A percentile compares a stretch with the other conserved stretches of the same genome.
Conservation (phyloP, 2,797 vertebrate genomes). For the Danio tinwini region DNA sequence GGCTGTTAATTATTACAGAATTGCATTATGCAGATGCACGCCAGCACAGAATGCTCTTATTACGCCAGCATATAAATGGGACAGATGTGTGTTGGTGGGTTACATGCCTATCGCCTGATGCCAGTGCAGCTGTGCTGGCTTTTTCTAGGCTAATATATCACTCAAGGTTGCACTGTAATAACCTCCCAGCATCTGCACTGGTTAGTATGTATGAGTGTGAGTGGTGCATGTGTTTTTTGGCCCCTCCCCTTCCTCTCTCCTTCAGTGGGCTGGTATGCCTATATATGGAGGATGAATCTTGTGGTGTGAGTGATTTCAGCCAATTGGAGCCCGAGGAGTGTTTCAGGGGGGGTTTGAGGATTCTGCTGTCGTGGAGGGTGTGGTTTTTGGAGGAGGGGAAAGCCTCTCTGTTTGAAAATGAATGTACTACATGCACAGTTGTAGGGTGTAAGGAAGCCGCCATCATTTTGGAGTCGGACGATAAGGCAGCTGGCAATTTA, state of each 20-base stretch:
- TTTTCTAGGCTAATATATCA: constrained; percentile 29
- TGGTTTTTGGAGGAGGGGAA: constrained; percentile 55
- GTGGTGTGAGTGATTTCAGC: constrained; percentile 80
- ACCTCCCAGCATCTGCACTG: constrained; percentile 65
- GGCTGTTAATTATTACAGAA: neutral
- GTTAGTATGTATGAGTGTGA: constrained; percentile 41
- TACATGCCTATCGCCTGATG: constrained; percentile 31
- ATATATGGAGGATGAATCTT: constrained; percentile 69
- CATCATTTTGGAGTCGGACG: constrained; percentile 34
- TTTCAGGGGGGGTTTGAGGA: constrained; percentile 40
- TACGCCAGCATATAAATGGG: constrained; percentile 41
- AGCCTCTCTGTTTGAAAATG: constrained; percentile 75
- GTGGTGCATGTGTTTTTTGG: neutral
- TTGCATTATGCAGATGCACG: neutral
- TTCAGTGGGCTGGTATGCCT: constrained; percentile 64
- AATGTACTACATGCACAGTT: constrained; percentile 67
- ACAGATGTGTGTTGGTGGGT: constrained; percentile 10
- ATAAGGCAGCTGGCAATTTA: constrained; percentile 12
- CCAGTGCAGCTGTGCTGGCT: constrained; percentile 57
- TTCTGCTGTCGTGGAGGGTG: constrained; percentile 64
- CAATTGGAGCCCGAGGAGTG: constrained; percentile 67
- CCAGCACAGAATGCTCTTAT: constrained; percentile 14
- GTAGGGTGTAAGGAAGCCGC: constrained; percentile 54
- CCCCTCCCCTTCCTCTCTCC: constrained; percentile 36
- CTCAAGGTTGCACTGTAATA: constrained; percentile 69